Base-by-base conservation (phyloP, 30 jellyfish, hydroid and myxozoan genomes). In the Aurelia sp. region DNA sequence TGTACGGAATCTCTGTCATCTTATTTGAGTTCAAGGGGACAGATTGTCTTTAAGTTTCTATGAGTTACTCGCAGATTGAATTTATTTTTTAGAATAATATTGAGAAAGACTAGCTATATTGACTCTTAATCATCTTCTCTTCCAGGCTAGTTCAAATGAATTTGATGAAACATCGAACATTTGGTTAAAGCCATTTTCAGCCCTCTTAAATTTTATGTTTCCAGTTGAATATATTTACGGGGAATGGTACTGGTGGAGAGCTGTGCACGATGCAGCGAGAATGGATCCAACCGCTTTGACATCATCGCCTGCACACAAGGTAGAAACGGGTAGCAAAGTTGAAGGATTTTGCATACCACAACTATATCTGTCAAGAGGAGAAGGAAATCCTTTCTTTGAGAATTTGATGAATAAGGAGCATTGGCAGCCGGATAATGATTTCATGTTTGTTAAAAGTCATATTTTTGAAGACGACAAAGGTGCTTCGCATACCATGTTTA, bases 321-420 rank as follows among this genome's bases (percentile, higher is more conserved):
- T 59, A 30, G 68, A 5, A 40, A 30, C 90, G 19, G 90, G 90
- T 6, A 79, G 90, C 81, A 33, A 67, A 66, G 21, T 40, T 59
- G 90, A 79, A 79, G 90, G 90, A 21, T 58, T 79, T 63, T 79
- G 90, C 21, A 79, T 79, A 18, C 90, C 90, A 16, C 79, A 79
- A 19, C 47, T 79, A 5, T 50, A 13, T 33, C 65, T 79, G n/a
- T 20, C 85, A 5, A 55, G 66, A 64, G 66, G 50, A 11, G 68
- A 63, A 2, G 71, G 20, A 11, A 79, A 79, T 5, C 38, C 21
- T 8, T 58, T 53, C n/a, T 55, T 40, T 3, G 68, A 63, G 24
- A 27, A 67, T 27, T 47, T 59, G 53, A 12, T 22, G 41, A 53
- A 30, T 13, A 21, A 58, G 50, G 68, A 38, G 33, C 55, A 79